Base-by-base conservation (phyloP, 2,113 vertebrate genomes). In the Cathartes aura region DNA sequence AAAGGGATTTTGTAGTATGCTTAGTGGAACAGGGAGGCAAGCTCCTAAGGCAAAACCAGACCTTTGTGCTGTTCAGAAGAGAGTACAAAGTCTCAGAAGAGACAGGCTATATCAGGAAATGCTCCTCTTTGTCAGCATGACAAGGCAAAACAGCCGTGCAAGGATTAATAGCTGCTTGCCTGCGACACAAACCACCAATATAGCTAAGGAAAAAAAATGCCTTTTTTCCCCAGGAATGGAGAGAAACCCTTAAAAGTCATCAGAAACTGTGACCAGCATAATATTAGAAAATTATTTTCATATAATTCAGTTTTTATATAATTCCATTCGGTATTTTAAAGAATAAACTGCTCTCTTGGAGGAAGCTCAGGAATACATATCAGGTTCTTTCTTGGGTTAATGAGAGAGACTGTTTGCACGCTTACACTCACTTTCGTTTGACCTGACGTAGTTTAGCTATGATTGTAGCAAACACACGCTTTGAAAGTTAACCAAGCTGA, bases 221-320 rank as follows among this genome's bases (percentile, higher is more conserved):
- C 7, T 15, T n/a, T 36, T 62, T 9, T 34, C 13, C 21, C 20
- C 43, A 92, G 36, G 32, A 86, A 67, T 2, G 29, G 38, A 63
- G n/a, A 91, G 27, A 71, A 78, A 78, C 38, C 55, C 29, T 53
- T 45, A 17, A 13, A 87, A 85, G 30, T 22, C n/a, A 87, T 5
- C 50, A 82, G 56, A 42, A 93, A 52, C 27, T 21, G 13, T 2
- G 11, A 63, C 3, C 29, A 34, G 59, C 24, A 62, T 7, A 23
- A 32, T 0, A 29, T 6, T 1, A 58, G 40, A 48, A 36, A 27
- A 60, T 11, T 29, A 26, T 45, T 34, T 42, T 16, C 30, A 15
- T 9, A 0, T 1, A 36, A 48, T 29, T 45, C 23, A 27, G 38
- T 6, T 67, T 59, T 45, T 15, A 17, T 7, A 1, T 2, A 12